A percentile compares a stretch with the other conserved stretches of the same genome.
phyloP scores from a whole-genome alignment of 2,888 invertebrate species.

The Suillia variegata region DNA sequence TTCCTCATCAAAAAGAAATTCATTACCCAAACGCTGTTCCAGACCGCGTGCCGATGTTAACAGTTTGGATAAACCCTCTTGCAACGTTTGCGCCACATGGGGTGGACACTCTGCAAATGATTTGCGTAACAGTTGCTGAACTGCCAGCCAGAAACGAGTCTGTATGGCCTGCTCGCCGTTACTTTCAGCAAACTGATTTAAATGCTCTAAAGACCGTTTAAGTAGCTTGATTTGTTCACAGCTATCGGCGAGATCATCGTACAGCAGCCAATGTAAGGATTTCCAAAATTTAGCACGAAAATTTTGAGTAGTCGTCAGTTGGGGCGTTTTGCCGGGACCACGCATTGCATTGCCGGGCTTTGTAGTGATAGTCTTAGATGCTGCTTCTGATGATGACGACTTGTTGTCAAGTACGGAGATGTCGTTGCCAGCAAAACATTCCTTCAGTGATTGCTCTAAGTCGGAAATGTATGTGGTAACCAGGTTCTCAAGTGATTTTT shows the following conservation, averaged over 20 bases:
- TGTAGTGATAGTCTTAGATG: slow-evolving; percentile 22
- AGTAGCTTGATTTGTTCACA: slow-evolving; percentile 68
- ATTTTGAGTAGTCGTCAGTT: slow-evolving; percentile 64
- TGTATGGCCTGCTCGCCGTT: slow-evolving; percentile 58
- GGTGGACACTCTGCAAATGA: slow-evolving; percentile 55
- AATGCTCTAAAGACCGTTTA: slow-evolving; percentile 56
- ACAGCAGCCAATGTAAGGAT: slow-evolving; percentile 84
- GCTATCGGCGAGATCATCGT: slow-evolving; percentile 73
- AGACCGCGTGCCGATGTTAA: slow-evolving; percentile 53
- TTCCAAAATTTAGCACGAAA: slow-evolving; percentile 77
- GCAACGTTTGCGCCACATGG: slow-evolving; percentile 57
- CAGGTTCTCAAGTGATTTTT: slow-evolving; percentile 56
- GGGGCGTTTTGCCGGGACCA: slow-evolving; percentile 64
- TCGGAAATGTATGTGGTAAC: slow-evolving; percentile 57
- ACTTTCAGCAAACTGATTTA: slow-evolving; percentile 45
- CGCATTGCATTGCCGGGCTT: slow-evolving; percentile 32
- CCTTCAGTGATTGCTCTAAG: slow-evolving; percentile 58
- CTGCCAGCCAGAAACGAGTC: slow-evolving; percentile 64
- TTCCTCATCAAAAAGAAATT: slow-evolving; percentile 54
- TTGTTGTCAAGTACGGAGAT: slow-evolving; percentile 64
- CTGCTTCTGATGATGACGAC: slow-evolving; percentile 56
- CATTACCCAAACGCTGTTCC: slow-evolving; percentile 48
- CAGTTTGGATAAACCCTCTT: slow-evolving; percentile 59
- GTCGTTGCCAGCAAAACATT: slow-evolving; percentile 60
- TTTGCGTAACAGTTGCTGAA: slow-evolving; percentile 61